A percentile compares a stretch with the other conserved stretches of the same genome.
phyloP scores from a whole-genome alignment of 2,797 vertebrate species.

The Lophius americanus region DNA sequence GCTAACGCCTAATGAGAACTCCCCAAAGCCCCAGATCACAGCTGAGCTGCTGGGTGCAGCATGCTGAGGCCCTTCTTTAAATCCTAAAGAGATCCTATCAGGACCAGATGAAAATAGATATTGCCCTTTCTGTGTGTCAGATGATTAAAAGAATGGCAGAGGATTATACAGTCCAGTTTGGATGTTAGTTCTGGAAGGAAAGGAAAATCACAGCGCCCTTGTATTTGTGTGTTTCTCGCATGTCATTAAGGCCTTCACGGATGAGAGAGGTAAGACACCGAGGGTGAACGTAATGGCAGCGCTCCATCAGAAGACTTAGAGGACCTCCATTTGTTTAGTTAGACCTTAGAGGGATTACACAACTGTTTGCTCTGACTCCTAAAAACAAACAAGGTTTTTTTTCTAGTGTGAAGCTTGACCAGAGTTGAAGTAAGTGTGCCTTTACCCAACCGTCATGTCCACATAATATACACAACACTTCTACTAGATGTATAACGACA shows the following conservation, averaged over 20 bases:
- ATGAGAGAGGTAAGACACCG: slow-evolving; percentile 74
- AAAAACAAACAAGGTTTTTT: slow-evolving; percentile 72
- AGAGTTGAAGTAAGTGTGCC: slow-evolving; percentile 22
- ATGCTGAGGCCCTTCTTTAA: slow-evolving; percentile 90
- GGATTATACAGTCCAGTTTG: slow-evolving; percentile 88
- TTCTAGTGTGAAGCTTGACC: slow-evolving; percentile 69
- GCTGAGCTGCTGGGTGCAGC: slow-evolving; percentile 85
- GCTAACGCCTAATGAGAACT: slow-evolving; percentile 94
- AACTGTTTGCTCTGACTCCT: slow-evolving; percentile 82
- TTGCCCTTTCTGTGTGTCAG: slow-evolving; percentile 90
- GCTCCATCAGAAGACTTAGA: slow-evolving; percentile 79
- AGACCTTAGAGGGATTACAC: slow-evolving; percentile 83
- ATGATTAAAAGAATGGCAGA: slow-evolving; percentile 95
- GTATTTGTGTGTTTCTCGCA: slow-evolving; percentile 58
- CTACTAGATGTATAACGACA: slow-evolving; percentile 9
- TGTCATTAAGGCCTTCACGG: slow-evolving; percentile 59
- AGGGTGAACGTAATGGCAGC: slow-evolving; percentile 77
- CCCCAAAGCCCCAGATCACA: slow-evolving; percentile 97
- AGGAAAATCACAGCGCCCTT: slow-evolving; percentile 58
- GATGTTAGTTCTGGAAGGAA: slow-evolving; percentile 58
- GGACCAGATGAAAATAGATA: slow-evolving; percentile 98
- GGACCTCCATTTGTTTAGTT: slow-evolving; percentile 84
- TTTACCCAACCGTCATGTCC: slow-evolving; percentile 23
- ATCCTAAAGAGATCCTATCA: slow-evolving; percentile 99
- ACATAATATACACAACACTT: slow-evolving; percentile 7